Conservation (phyloP, 2,888 invertebrate species). For the Uropetala carovei region DNA sequence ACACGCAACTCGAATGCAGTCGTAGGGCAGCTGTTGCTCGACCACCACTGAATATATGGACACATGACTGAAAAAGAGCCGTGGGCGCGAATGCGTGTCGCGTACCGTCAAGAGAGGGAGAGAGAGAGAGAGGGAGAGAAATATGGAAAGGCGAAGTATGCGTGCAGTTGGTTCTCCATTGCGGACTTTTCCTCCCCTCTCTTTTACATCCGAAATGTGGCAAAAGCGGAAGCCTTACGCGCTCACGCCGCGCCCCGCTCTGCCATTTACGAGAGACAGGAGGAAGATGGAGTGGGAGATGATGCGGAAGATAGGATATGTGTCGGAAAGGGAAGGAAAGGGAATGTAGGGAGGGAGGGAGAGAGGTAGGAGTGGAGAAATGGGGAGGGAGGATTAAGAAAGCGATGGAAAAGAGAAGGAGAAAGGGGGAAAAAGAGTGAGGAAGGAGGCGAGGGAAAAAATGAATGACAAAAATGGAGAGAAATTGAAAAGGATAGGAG, state of each 20-base stretch:
- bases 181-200: neutral
- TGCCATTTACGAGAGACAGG: neutral
- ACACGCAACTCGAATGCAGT: too few species aligned
- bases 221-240: neutral
- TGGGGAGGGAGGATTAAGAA: too few species aligned
- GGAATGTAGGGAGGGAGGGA: too few species aligned
- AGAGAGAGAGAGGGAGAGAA: too few species aligned
- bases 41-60: neutral
- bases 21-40: too few species aligned
- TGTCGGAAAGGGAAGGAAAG: too few species aligned
- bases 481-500: neutral
- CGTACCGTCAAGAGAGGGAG: neutral
- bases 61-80: neutral
- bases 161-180: neutral
- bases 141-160: neutral
- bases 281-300: neutral
- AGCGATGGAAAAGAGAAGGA: too few species aligned
- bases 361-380: too few species aligned
- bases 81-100: conserved; percentile 5
- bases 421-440: too few species aligned
- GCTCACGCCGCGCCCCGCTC: neutral
- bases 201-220: neutral
- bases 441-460: too few species aligned
- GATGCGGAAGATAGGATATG: too few species aligned
- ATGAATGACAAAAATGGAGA: too few species aligned